Percentiles rank a stretch among this genome's conserved stretches.
Evolutionary conservation across 1,140 invertebrate genomes (phyloP).

Genomic region (Diorhabda carinulata): DNA sequence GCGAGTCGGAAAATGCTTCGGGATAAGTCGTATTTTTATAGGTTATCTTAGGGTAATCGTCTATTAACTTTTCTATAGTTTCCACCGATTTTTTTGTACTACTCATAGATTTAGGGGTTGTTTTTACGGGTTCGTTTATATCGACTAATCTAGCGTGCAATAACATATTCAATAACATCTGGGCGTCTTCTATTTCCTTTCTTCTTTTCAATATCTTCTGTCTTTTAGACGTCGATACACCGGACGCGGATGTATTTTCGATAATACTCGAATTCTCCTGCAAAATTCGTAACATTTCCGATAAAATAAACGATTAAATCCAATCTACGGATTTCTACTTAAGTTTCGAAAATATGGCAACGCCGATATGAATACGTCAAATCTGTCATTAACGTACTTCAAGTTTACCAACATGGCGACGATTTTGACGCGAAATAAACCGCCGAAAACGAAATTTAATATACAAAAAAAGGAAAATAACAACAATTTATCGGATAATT

Average conservation of each 20-base stretch:
- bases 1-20: slow-evolving; percentile 31
- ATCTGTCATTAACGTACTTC: too few relatives aligned
- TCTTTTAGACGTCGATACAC: slow-evolving; percentile 4
- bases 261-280: too few relatives aligned
- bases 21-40: slow-evolving; percentile 29
- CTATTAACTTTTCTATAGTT: slow-evolving; percentile 28
- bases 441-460: too few relatives aligned
- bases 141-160: slow-evolving; percentile 11
- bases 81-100: slow-evolving; percentile 16
- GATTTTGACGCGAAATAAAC: too few relatives aligned
- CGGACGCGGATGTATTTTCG: background rate
- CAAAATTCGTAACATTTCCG: too few relatives aligned
- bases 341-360: too few relatives aligned
- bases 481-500: too few relatives aligned
- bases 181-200: slow-evolving; percentile 12
- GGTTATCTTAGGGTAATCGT: slow-evolving; percentile 28
- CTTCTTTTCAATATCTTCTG: slow-evolving; percentile 14
- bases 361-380: too few relatives aligned
- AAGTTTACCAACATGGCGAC: too few relatives aligned
- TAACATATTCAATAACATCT: slow-evolving; percentile 29
- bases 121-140: background rate
- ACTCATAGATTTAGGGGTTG: background rate
- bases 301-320: too few relatives aligned
- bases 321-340: too few relatives aligned
- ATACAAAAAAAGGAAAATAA: too few relatives aligned